Evolutionary conservation across 2,113 vertebrate genomes (phyloP).

Genomic region (Apodemus sylvaticus): DNA sequence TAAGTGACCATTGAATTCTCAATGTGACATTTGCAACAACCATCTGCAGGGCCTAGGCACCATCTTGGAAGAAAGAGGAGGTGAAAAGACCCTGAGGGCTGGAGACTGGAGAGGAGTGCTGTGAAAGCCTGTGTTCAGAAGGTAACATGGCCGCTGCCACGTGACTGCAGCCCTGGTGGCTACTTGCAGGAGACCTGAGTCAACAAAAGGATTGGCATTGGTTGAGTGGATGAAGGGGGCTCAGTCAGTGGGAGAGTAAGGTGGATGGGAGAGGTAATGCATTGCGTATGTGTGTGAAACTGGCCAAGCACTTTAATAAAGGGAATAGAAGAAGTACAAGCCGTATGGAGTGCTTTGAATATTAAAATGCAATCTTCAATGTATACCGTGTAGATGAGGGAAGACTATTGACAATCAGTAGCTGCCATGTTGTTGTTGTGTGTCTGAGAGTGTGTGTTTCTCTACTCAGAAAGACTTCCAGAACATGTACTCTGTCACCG

Average conservation of each 20-base stretch:
- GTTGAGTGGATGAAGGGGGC: neutral
- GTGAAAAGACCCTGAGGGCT: neutral
- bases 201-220: neutral
- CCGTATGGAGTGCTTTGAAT: neutral
- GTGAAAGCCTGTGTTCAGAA: neutral
- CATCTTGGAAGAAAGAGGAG: neutral
- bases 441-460: neutral
- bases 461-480: neutral
- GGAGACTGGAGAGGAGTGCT: neutral
- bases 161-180: neutral
- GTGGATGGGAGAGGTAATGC: neutral
- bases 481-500: neutral
- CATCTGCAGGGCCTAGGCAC: neutral
- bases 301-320: neutral
- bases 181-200: neutral
- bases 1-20: too few species aligned
- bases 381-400: neutral
- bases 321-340: neutral
- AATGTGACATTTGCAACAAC: neutral
- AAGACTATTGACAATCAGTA: neutral
- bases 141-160: neutral
- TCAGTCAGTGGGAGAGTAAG: neutral
- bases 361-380: slow-evolving; percentile 4
- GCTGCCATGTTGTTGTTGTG: neutral
- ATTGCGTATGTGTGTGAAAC: too few species aligned